Evolutionary conservation across 2,113 vertebrate genomes (phyloP).

Genomic region (Neoarius graeffei): DNA sequence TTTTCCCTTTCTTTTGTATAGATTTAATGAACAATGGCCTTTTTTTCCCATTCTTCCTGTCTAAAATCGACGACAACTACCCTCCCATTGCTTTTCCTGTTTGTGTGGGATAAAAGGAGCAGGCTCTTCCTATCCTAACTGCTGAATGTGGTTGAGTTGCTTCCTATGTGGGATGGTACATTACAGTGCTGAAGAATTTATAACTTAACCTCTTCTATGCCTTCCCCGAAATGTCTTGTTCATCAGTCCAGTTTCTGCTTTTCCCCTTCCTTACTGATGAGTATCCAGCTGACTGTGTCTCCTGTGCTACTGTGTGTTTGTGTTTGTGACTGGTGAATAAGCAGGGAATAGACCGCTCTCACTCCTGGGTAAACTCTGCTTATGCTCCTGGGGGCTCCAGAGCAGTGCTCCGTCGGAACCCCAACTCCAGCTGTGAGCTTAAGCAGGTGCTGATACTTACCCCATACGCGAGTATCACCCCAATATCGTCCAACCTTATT

Average conservation of each 20-base stretch:
- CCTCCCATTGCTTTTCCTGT: slow-evolving; percentile 4
- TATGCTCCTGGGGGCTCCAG: slow-evolving; percentile 89
- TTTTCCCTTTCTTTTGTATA: neutral
- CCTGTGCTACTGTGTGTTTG: slow-evolving; percentile 57
- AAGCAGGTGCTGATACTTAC: slow-evolving; percentile 84
- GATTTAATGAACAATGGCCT: neutral
- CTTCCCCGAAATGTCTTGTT: slow-evolving; percentile 26
- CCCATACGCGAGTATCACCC: slow-evolving; percentile 23
- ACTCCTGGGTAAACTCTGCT: slow-evolving; percentile 95
- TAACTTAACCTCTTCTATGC: slow-evolving; percentile 4
- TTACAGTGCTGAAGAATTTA: slow-evolving; percentile 38
- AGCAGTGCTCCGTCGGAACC: slow-evolving; percentile 85
- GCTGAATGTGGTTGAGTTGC: slow-evolving; percentile 28
- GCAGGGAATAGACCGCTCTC: slow-evolving; percentile 91
- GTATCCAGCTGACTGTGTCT: slow-evolving; percentile 54
- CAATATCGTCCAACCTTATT: neutral
- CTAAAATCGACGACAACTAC: neutral
- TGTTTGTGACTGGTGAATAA: slow-evolving; percentile 59
- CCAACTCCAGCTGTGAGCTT: slow-evolving; percentile 85
- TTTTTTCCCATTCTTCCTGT: neutral
- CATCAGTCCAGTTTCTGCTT: slow-evolving; percentile 45
- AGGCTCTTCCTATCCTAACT: slow-evolving; percentile 40
- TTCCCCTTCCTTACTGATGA: slow-evolving; percentile 54
- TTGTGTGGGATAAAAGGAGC: slow-evolving; percentile 9
- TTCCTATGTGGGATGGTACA: slow-evolving; percentile 11